Conservation (phyloP, 2,888 invertebrate genomes). For the Petrolisthes cinctipes region DNA sequence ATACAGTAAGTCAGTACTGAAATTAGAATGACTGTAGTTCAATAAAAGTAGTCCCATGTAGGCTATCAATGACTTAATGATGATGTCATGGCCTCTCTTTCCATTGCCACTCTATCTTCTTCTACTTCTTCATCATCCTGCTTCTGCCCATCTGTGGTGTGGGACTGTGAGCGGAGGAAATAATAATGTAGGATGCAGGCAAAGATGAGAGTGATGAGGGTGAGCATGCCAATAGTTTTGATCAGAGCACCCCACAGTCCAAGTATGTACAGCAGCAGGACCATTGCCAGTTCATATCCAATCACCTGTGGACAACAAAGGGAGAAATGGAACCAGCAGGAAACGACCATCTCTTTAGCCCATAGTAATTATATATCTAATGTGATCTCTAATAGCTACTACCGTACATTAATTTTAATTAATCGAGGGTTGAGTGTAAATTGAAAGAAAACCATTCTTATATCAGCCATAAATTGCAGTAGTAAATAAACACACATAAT, state of each 20-base stretch:
- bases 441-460: too few relatives aligned
- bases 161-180: neutral
- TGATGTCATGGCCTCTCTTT: neutral
- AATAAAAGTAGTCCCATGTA: too few relatives aligned
- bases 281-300: conserved; percentile 42
- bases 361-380: too few relatives aligned
- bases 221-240: neutral
- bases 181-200: neutral
- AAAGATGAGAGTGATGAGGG: neutral
- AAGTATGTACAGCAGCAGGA: conserved; percentile 27
- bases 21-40: too few relatives aligned
- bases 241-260: conserved; percentile 38
- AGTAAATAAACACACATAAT: too few relatives aligned
- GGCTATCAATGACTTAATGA: too few relatives aligned
- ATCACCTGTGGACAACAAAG: conserved; percentile 30
- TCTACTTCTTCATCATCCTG: neutral
- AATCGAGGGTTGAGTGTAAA: too few relatives aligned
- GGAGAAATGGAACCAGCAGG: neutral
- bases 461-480: too few relatives aligned
- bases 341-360: neutral
- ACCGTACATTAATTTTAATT: too few relatives aligned
- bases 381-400: too few relatives aligned
- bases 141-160: neutral
- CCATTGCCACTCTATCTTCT: neutral
- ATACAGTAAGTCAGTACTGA: too few relatives aligned